These are phyloP conservation scores for Clarias magur DNA, from an alignment of 2,113 vertebrate genomes.

Conservation along the genomic window DNA sequence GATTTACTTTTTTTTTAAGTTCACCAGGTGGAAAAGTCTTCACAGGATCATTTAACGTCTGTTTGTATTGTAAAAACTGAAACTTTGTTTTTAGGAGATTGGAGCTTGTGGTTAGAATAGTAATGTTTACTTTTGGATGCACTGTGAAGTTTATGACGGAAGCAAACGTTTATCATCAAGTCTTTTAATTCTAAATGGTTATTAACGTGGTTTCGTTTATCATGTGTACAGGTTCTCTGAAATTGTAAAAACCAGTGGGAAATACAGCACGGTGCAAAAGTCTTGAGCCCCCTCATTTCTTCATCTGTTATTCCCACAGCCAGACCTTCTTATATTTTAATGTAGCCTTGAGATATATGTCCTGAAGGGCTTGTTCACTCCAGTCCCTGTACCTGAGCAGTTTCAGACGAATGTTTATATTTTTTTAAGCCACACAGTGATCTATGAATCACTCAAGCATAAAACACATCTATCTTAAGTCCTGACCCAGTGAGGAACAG, in stretches of 20 bases:
- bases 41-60: neutral
- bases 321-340: too few relatives aligned
- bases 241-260: neutral
- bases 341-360: too few relatives aligned
- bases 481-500: too few relatives aligned
- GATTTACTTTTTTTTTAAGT: neutral
- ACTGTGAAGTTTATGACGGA: neutral
- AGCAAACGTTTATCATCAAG: neutral
- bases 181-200: neutral
- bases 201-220: neutral
- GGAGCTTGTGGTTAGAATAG: neutral
- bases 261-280: too few relatives aligned
- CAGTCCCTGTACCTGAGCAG: too few relatives aligned
- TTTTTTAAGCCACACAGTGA: too few relatives aligned
- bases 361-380: too few relatives aligned
- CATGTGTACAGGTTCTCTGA: neutral
- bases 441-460: too few relatives aligned
- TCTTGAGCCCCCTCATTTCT: too few relatives aligned
- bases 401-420: too few relatives aligned
- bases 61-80: neutral
- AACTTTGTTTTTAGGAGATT: neutral
- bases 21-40: neutral
- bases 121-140: neutral
- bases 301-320: too few relatives aligned
- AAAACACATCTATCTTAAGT: too few relatives aligned